These are phyloP conservation scores for Macaria notata DNA, from an alignment of 2,888 invertebrate species.

Conservation along the genomic window DNA sequence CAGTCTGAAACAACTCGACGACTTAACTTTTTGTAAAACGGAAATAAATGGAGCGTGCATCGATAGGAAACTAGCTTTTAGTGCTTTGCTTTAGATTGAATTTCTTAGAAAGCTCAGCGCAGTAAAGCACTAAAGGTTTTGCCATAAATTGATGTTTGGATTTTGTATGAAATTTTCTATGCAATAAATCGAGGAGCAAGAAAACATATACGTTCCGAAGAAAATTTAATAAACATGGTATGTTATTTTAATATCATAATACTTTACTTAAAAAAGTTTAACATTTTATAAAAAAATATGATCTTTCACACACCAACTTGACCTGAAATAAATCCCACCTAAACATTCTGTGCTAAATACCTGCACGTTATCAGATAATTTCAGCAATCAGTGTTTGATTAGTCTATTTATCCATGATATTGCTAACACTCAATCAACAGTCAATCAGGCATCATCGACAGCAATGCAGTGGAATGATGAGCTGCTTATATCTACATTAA, in stretches of 20 bases:
- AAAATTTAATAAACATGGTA: no score
- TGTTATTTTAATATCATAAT: no score
- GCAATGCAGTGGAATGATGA: no score
- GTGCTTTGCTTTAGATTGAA: not conserved
- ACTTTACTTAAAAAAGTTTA: no score
- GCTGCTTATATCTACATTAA: no score
- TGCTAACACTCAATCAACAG: conserved; percentile 3
- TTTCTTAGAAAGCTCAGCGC: not conserved
- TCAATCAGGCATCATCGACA: conserved; percentile 2
- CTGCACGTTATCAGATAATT: not conserved
- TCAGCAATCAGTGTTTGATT: conserved; percentile 5
- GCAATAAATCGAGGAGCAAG: no score
- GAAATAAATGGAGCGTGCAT: not conserved
- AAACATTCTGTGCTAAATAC: no score
- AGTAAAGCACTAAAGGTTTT: not conserved
- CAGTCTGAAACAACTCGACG: conserved; percentile 2
- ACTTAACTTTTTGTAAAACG: conserved; percentile 2
- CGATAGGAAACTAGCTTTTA: not conserved
- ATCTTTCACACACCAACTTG: no score
- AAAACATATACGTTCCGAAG: no score
- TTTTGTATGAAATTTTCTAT: not conserved
- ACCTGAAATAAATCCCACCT: no score
- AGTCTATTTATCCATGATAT: conserved; percentile 10
- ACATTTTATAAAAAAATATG: no score
- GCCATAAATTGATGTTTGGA: not conserved